Evolutionary conservation across 1,140 invertebrate genomes (phyloP), one percentile per base, ranked within the genome.

Genomic region (Cotesia glomerata): DNA sequence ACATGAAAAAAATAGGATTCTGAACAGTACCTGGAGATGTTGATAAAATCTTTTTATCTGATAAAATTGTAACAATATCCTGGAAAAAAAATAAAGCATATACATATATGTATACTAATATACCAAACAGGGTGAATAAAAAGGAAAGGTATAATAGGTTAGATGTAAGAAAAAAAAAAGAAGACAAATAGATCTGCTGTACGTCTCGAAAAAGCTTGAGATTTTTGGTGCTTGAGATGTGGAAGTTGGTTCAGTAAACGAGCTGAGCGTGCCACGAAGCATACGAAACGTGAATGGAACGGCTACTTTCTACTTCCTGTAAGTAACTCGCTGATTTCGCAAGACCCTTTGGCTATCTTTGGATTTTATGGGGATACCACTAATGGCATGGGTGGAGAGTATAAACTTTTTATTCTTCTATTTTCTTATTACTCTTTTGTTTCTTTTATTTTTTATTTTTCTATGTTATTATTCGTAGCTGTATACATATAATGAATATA

Each of bases 361-460:
- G 75, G 72, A 77, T 78, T 82, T 80, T 79, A 79, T 78, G 77
- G 71, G 77, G 76, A 76, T 77, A 77, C 73, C 73, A 49, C 79
- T 82, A 82, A 82, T 82, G 80, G 79, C 71, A 75, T 76, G 67
- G 78, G 75, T 73, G 76, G 74, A 74, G 65, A 74, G 36, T 16
- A 34, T 26, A 34, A 2, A 63, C 34, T 66, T 39, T 67, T 26
- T 59, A 45, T 66, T 54, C 34, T 52, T 63, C 39, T 18, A 35
- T 14, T 52, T 52, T 67, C 61, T 39, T 61, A n/a, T 54, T 70
- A 16, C 66, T 45, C 39, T 61, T 58, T 64, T 18, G 51, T 59
- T 62, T 32, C 14, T 67, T 68, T 68, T 49, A 64, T 36, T 59
- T 76, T 14, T 39, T 58, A 52, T 58, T 76, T 18, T 32, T 56